Conservation (phyloP, 2,113 vertebrate genomes). For the Oostethus manadensis region DNA sequence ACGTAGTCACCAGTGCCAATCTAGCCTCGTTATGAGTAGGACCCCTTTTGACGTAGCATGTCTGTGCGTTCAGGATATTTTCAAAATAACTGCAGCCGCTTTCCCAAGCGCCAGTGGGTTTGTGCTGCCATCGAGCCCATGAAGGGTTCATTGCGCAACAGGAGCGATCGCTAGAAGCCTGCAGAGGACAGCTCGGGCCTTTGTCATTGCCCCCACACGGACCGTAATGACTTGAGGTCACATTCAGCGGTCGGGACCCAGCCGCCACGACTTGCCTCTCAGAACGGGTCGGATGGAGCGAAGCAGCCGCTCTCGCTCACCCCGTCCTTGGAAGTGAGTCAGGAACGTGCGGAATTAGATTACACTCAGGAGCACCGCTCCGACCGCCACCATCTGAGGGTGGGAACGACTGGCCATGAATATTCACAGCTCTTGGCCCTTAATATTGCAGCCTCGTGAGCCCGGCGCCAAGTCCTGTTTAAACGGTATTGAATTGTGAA, state of each 20-base stretch:
- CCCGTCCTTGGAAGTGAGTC: slow-evolving; percentile 60
- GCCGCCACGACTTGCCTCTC: slow-evolving; percentile 31
- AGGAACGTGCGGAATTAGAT: slow-evolving; percentile 57
- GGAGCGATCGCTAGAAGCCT: slow-evolving; percentile 7
- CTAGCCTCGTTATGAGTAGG: no score
- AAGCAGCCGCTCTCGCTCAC: slow-evolving; percentile 16
- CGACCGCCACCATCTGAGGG: slow-evolving; percentile 54
- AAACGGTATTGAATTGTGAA: slow-evolving; percentile 36
- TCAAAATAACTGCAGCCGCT: no score
- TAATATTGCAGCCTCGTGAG: slow-evolving; percentile 62
- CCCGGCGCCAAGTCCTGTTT: slow-evolving; percentile 26
- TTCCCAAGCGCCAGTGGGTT: no score
- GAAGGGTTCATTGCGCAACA: not conserved
- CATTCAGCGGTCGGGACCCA: slow-evolving; percentile 30
- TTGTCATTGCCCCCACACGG: slow-evolving; percentile 29
- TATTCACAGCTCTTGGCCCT: slow-evolving; percentile 55
- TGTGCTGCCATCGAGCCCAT: not conserved
- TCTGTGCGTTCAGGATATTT: not conserved
- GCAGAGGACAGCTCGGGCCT: slow-evolving; percentile 4
- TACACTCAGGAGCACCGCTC: slow-evolving; percentile 46
- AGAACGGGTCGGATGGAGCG: slow-evolving; percentile 35
- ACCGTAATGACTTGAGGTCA: slow-evolving; percentile 40
- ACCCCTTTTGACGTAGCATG: not conserved
- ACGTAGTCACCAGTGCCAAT: no score
- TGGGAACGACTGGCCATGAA: slow-evolving; percentile 52